A percentile compares a stretch with the other conserved stretches of the same genome.
These are phyloP conservation scores for Gasterosteus nipponicus DNA, from an alignment of 2,113 vertebrate genomes.

Conservation along the genomic window DNA sequence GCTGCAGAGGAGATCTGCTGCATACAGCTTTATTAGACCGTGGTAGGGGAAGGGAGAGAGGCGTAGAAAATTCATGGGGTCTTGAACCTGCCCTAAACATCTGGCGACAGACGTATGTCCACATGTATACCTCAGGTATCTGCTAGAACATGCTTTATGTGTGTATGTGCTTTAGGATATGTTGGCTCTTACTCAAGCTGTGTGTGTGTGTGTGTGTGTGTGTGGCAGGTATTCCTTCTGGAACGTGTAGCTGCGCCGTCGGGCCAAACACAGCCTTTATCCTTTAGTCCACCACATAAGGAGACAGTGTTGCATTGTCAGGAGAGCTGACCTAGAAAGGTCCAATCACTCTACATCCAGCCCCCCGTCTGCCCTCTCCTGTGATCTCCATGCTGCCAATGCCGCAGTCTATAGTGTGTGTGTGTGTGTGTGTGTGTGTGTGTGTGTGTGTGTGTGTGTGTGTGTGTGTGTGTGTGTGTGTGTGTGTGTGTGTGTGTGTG, in stretches of 20 bases:
- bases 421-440: conserved; percentile 3
- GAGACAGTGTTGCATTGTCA: conserved; percentile 81
- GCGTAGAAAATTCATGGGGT: conserved; percentile 49
- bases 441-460: conserved; percentile 14
- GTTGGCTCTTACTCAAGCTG: background rate
- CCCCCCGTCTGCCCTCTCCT: conserved; percentile 79
- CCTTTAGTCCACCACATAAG: conserved; percentile 75
- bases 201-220: conserved; percentile 8
- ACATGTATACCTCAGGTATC: conserved; percentile 6
- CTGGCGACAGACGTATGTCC: conserved; percentile 11
- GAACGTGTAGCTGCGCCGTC: conserved; percentile 64
- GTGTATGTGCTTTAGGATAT: conserved; percentile 11
- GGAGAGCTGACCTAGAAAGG: conserved; percentile 85
- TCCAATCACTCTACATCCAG: conserved; percentile 80
- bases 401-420: conserved; percentile 70
- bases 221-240: conserved; percentile 66
- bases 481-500: conserved; percentile 51
- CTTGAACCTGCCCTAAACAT: conserved; percentile 43
- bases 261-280: conserved; percentile 76
- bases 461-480: conserved; percentile 39
- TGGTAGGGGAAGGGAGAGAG: conserved; percentile 35
- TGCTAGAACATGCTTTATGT: conserved; percentile 3
- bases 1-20: conserved; percentile 71
- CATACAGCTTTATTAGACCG: conserved; percentile 72
- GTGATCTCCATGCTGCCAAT: conserved; percentile 79